Conservation (phyloP, 2,797 vertebrate genomes). For the Taeniopygia guttata region DNA sequence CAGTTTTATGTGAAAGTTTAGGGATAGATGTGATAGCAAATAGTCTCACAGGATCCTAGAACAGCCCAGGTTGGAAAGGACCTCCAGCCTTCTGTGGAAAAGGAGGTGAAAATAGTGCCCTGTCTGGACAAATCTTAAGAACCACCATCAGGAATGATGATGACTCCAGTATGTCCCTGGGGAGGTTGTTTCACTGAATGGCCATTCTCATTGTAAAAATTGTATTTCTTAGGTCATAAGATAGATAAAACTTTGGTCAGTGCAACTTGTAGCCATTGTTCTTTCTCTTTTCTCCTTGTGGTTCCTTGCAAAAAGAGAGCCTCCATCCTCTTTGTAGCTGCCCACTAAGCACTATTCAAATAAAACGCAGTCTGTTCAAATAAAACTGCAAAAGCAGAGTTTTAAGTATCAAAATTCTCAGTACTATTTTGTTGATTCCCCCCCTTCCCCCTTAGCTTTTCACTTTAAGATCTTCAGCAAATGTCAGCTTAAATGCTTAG, state of each 20-base stretch:
- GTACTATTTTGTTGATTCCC: background rate
- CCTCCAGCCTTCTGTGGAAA: background rate
- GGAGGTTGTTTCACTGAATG: background rate
- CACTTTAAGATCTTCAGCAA: background rate
- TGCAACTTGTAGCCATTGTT: background rate
- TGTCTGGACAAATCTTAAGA: background rate
- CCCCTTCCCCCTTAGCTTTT: background rate
- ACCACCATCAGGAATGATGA: background rate
- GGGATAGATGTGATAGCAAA: background rate
- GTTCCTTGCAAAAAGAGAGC: background rate
- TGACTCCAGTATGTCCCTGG: background rate
- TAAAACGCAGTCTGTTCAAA: background rate
- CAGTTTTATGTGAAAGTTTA: background rate
- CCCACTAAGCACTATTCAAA: background rate
- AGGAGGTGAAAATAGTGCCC: background rate
- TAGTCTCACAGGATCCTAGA: background rate
- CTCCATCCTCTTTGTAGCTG: background rate
- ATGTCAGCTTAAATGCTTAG: background rate
- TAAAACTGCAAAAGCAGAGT: background rate
- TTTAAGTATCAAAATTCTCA: background rate
- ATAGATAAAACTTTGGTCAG: background rate
- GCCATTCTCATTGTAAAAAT: background rate
- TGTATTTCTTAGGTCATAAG: background rate
- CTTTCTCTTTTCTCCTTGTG: background rate
- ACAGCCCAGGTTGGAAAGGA: background rate